Evolutionary conservation across 2,797 vertebrate genomes (phyloP).

Genomic region (Scyliorhinus canicula): DNA sequence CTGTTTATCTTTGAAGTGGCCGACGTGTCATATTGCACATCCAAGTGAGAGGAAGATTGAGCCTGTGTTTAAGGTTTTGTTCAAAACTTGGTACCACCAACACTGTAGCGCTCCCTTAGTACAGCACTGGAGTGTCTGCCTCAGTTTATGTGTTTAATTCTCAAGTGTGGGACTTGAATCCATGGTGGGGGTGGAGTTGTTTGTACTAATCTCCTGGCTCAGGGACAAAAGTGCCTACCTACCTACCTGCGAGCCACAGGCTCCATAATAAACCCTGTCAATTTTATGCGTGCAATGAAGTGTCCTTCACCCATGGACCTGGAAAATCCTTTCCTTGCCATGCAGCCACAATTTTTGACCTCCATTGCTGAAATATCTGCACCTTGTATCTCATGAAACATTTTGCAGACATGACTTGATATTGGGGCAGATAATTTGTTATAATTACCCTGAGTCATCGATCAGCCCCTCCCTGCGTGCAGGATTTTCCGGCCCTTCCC

Average conservation of each 20-base stretch:
- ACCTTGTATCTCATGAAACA: neutral
- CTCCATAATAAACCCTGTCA: neutral
- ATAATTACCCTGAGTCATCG: neutral
- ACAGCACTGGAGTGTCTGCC: neutral
- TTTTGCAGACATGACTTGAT: neutral
- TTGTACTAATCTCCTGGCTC: neutral
- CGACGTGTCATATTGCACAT: neutral
- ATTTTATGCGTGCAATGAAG: neutral
- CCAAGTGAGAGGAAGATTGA: neutral
- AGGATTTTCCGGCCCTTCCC: no score
- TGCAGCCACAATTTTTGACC: neutral
- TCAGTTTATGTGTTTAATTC: neutral
- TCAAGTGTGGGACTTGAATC: neutral
- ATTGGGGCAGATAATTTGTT: neutral
- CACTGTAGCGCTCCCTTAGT: no score
- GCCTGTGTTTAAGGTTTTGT: neutral
- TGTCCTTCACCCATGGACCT: neutral
- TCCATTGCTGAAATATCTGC: neutral
- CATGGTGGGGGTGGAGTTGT: no score
- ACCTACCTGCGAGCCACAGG: neutral
- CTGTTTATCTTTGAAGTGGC: neutral
- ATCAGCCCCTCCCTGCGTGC: neutral
- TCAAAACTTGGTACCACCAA: neutral
- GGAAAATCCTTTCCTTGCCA: neutral
- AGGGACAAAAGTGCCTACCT: neutral